phyloP scores from a whole-genome alignment of 2,797 vertebrate genomes.

The Aplochiton taeniatus region DNA sequence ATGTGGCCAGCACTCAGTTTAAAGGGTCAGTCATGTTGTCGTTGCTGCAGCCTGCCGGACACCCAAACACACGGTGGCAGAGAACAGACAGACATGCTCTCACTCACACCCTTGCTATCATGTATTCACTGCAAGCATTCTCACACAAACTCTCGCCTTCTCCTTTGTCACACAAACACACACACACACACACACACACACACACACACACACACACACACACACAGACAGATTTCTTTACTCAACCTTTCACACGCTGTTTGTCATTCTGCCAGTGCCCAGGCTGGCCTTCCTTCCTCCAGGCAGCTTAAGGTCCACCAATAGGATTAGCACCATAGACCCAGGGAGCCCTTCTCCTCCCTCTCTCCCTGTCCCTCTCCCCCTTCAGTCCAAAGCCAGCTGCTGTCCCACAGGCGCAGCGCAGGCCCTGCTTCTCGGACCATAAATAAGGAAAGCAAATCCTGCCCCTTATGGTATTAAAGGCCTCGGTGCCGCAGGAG shows the following conservation, averaged over 20 bases:
- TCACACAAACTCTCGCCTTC: too few relatives aligned
- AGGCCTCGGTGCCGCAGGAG: constrained; percentile 47
- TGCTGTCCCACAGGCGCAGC: constrained; percentile 15
- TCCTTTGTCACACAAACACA: too few relatives aligned
- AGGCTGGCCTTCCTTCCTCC: not conserved
- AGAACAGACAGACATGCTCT: not conserved
- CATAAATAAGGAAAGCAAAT: constrained; percentile 66
- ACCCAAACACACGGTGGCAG: constrained; percentile 1
- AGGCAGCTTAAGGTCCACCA: not conserved
- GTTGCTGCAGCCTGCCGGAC: constrained; percentile 28
- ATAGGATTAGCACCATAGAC: constrained; percentile 11
- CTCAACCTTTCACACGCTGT: not conserved
- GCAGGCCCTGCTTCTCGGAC: constrained; percentile 31
- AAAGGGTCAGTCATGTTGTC: constrained; percentile 7
- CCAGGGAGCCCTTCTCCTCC: constrained; percentile 7
- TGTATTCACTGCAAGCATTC: too few relatives aligned
- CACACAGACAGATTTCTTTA: not conserved
- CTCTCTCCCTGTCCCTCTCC: constrained; percentile 23
- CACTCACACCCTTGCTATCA: not conserved
- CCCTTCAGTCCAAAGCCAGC: constrained; percentile 11
- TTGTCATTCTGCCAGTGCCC: not conserved
- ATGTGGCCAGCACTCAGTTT: constrained; percentile 2
- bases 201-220: not conserved
- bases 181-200: not conserved
- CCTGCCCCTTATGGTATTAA: constrained; percentile 59